Base-by-base conservation (phyloP, 2,797 vertebrate genomes). In the Sparus aurata region DNA sequence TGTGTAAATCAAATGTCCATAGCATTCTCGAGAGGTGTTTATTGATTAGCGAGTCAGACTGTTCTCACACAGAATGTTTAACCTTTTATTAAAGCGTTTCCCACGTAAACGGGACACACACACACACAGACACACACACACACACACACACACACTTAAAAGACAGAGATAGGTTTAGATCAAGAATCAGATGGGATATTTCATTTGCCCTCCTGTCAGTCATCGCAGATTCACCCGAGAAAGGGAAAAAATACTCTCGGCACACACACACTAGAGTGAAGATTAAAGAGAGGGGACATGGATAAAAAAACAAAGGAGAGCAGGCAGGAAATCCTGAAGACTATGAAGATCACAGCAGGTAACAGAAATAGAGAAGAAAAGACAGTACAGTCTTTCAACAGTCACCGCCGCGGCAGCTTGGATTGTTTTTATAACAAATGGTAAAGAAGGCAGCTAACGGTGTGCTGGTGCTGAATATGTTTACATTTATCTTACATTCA, bases 11-110 rank as follows among this genome's bases (percentile, higher is more conserved):
- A 75, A 79, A 45, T 59, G 62, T 84, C 67, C 47, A 18, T n/a
- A 55, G 72, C 55, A 38, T 54, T 66, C 72, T 54, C 72, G 38
- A n/a, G 72, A 54, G 30, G 52, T 23, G 57, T 66, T 71, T 62
- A 75, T 78, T 71, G 73, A 87, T 86, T 73, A 55, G 67, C 70
- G 58, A 78, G 47, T 84, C 68, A 84, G 71, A 72, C 18, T 4
- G n/a, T 46, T 73, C 64, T 71, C 60, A 61, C 30, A 57, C 22
- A 17, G n/a, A 18, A 30, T 50, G 23, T 25, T 25, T 52, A 25
- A 17, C 12, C 65, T 69, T 79, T 79, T 55, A 82, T 85, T 78
- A 27, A 27, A 60, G 58, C 52, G 57, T 67, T 52, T 20, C 41
- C 47, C 5, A 15, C 5, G 2, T 13, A 77, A 9, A 69, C 20